A percentile compares a stretch with the other conserved stretches of the same genome.
Evolutionary conservation across 2,113 vertebrate genomes (phyloP).

Genomic region (Fukomys damarensis): DNA sequence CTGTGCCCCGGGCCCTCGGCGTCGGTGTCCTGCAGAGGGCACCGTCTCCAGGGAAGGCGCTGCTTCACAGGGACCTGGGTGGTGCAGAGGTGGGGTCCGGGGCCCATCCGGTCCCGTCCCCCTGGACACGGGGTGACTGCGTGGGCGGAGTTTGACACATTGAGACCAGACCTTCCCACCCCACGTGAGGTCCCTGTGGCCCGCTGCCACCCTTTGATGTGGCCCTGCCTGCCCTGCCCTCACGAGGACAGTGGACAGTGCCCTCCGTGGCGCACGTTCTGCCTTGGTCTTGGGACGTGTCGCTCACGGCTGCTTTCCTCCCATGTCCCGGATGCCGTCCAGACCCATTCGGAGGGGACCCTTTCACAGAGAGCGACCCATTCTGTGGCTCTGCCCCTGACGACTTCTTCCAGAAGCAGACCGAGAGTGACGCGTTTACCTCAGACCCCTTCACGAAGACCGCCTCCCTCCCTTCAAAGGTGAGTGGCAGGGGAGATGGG

Average conservation of each 20-base stretch:
- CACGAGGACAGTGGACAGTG: too few relatives aligned
- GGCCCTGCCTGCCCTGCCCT: neutral
- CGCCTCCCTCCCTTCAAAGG: constrained; percentile 91
- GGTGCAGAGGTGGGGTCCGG: too few relatives aligned
- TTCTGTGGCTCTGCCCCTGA: constrained; percentile 92
- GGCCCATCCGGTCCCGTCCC: too few relatives aligned
- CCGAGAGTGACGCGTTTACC: constrained; percentile 94
- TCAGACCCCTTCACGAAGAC: constrained; percentile 95
- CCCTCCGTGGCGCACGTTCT: neutral
- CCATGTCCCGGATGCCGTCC: neutral
- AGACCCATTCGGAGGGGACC: constrained; percentile 98
- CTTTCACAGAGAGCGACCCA: constrained; percentile 96
- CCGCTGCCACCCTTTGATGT: neutral
- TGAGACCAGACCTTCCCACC: neutral
- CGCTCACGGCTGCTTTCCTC: neutral
- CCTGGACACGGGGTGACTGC: too few relatives aligned
- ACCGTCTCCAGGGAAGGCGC: too few relatives aligned
- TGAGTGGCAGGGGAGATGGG: constrained; percentile 74
- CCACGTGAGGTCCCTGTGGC: neutral
- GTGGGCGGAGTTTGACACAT: neutral
- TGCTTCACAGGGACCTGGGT: too few relatives aligned
- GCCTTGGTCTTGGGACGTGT: neutral
- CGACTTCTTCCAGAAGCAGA: constrained; percentile 96
- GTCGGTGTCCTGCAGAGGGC: too few relatives aligned
- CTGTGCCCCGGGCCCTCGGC: too few relatives aligned